Conservation (phyloP, 1,140 invertebrate genomes). For the Psix sp. region DNA sequence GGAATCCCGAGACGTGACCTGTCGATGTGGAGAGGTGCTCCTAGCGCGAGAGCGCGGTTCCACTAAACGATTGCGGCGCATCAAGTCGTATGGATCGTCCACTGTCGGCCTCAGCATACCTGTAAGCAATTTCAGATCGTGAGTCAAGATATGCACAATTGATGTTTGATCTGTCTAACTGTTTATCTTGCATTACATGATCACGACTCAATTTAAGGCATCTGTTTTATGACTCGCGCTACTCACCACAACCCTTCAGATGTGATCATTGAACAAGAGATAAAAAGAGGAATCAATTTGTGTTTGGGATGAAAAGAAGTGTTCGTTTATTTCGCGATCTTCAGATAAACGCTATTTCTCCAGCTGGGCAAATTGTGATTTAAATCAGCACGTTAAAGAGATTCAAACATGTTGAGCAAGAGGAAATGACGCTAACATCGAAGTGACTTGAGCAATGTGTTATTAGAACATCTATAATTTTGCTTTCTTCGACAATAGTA, state of each 20-base stretch:
- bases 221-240: too few species aligned
- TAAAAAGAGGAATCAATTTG: conserved; percentile 18
- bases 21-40: conserved; percentile 79
- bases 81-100: conserved; percentile 87
- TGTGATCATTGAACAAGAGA: background rate
- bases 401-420: conserved; percentile 25
- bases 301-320: conserved; percentile 10
- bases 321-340: conserved; percentile 11
- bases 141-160: conserved; percentile 8
- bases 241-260: too few species aligned
- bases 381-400: conserved; percentile 14
- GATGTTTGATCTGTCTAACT: conserved; percentile 18
- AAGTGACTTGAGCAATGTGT: conserved; percentile 32
- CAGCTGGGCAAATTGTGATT: conserved; percentile 25
- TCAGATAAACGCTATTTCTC: conserved; percentile 12
- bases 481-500: conserved; percentile 8
- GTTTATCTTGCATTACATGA: conserved; percentile 32
- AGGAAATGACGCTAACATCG: conserved; percentile 40
- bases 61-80: conserved; percentile 84
- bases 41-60: conserved; percentile 80
- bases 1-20: conserved; percentile 75
- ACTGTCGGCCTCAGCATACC: conserved; percentile 69
- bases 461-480: conserved; percentile 35
- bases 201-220: conserved; percentile 32
- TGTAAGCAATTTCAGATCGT: conserved; percentile 45